Percentiles rank a stretch among this genome's conserved stretches.
phyloP scores from a whole-genome alignment of 2,888 invertebrate species.

The Phlogophora meticulosa region DNA sequence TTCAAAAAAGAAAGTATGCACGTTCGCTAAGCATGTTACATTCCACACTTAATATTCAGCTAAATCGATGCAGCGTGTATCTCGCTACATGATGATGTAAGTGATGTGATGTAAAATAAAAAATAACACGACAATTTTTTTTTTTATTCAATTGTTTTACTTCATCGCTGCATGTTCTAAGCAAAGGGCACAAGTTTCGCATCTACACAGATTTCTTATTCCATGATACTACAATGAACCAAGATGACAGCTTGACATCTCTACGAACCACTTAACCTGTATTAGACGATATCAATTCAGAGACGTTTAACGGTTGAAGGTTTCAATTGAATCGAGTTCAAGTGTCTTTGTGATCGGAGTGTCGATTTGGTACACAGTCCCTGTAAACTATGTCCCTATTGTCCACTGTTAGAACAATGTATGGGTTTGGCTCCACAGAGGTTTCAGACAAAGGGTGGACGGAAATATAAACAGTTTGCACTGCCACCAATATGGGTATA shows the following conservation, averaged over 20 bases:
- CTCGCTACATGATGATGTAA: too few species aligned
- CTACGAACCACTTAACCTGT: slow-evolving; percentile 19
- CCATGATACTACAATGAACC: slow-evolving; percentile 12
- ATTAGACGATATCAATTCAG: slow-evolving; percentile 19
- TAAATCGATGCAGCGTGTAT: too few species aligned
- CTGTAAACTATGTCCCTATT: not conserved
- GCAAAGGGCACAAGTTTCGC: too few species aligned
- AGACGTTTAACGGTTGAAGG: slow-evolving; percentile 11
- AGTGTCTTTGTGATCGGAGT: slow-evolving; percentile 19
- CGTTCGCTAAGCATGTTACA: too few species aligned
- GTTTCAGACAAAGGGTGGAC: not conserved
- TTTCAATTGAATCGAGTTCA: slow-evolving; percentile 22
- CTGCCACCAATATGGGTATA: not conserved
- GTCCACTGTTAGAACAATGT: slow-evolving; percentile 12
- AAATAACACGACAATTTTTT: too few species aligned
- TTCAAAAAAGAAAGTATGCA: too few species aligned
- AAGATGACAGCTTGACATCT: slow-evolving; percentile 12
- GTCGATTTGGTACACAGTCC: not conserved
- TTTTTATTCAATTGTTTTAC: too few species aligned
- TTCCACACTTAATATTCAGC: too few species aligned
- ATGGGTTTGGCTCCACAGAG: not conserved
- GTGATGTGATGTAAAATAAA: too few species aligned
- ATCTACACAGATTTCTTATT: not conserved
- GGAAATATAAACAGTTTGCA: not conserved
- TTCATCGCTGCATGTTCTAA: too few species aligned